phyloP scores from a whole-genome alignment of 1,140 invertebrate genomes.

The Tetragnatha versicolor region DNA sequence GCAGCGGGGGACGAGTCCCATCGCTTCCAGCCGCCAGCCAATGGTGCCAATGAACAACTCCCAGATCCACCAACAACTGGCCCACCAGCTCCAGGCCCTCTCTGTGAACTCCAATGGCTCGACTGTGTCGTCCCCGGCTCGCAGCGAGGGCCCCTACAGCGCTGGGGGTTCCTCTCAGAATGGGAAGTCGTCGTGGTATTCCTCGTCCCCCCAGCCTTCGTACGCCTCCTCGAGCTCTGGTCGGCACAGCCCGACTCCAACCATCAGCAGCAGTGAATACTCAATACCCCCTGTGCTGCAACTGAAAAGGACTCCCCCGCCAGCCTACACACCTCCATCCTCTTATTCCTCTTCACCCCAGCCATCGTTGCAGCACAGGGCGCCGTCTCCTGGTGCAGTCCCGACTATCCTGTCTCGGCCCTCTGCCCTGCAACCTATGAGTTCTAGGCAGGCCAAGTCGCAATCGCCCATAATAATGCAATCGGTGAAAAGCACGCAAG shows the following conservation, averaged over 20 bases:
- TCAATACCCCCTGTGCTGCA: conserved; percentile 63
- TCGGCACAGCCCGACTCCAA: conserved; percentile 58
- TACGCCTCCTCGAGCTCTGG: conserved; percentile 72
- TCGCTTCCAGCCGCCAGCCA: conserved; percentile 67
- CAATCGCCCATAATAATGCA: conserved; percentile 88
- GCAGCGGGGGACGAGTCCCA: conserved; percentile 78
- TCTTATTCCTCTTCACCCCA: conserved; percentile 60
- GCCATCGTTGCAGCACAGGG: conserved; percentile 38
- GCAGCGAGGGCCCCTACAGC: conserved; percentile 77
- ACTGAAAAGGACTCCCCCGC: conserved; percentile 81
- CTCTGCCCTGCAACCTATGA: conserved; percentile 62
- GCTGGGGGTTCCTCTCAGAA: conserved; percentile 62
- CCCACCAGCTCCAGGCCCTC: conserved; percentile 86
- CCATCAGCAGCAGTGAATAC: conserved; percentile 69
- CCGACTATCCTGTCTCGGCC: conserved; percentile 55
- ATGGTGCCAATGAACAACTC: conserved; percentile 72
- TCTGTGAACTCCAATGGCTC: conserved; percentile 74
- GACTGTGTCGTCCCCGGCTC: conserved; percentile 65
- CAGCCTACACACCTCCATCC: conserved; percentile 78
- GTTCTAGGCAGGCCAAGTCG: conserved; percentile 71
- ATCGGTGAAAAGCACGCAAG: conserved; percentile 89
- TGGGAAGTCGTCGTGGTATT: conserved; percentile 52
- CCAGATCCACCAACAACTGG: conserved; percentile 82
- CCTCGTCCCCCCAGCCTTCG: conserved; percentile 75
- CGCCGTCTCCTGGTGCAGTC: conserved; percentile 41